Evolutionary conservation across 2,888 invertebrate species (phyloP), one percentile per base, ranked within the genome.

Genomic region (Oscheius sp.): DNA sequence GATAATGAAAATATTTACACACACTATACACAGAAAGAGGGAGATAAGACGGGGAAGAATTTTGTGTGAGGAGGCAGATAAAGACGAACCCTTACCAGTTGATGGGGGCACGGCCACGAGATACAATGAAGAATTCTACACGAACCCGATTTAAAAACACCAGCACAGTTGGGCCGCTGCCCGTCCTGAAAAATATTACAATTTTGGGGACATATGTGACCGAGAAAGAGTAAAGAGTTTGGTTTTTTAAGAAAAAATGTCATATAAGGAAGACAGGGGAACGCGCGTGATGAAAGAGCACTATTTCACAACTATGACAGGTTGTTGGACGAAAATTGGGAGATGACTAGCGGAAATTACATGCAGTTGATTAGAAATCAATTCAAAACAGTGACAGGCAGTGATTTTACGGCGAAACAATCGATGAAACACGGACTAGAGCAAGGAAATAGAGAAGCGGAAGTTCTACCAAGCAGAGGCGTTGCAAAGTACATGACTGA

Each of bases 161-260:
- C 42, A 42, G 42, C 42, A 42, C 42, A 42, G 42, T 42, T 42
- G 42, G 42, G 42, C 42, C 42, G 42, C 7, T 21, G 32, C 33
- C 58, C 33, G 58, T 58, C 58, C 58, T 58, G 58, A 58, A 58
- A 58, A 58, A 58, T 33, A 21, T 58, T 11, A 21, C 35, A 11
- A 2, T n/a, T 33, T 35, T 58, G 35, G 11, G 32, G 21, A 58
- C 11, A 58, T 3, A 42, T 42, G 58, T 58, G 58, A 58, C 29
- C 55, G 42, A 42, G 58, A 35, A 58, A 58, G 35, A 35, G 35
- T 58, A 58, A 58, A 7, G 42, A 42, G 7, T 42, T 42, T 42
- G 42, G 42, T 3, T 3, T 42, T 29, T 29, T 21, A 55, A 35
- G 33, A 58, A 58, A 58, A 35, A 58, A n/a, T 32, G 35, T 35